These are phyloP conservation scores for Chionodraco myersi DNA, from an alignment of 2,113 vertebrate genomes.

Conservation along the genomic window DNA sequence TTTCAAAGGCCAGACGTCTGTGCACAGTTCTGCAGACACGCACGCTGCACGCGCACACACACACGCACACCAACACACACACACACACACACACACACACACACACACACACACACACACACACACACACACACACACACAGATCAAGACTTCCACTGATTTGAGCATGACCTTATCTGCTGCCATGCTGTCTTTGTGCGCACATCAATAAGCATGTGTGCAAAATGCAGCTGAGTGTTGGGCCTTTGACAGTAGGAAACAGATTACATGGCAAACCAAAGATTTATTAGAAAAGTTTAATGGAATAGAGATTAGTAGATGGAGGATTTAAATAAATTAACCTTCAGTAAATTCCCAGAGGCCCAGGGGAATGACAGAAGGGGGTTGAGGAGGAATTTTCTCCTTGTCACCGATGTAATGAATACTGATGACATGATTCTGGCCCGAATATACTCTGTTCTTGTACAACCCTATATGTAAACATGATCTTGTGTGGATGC, in stretches of 20 bases:
- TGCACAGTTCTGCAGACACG: not conserved
- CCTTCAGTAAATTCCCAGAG: slow-evolving; percentile 81
- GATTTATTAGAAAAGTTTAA: slow-evolving; percentile 86
- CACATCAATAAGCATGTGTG: slow-evolving; percentile 35
- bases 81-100: not conserved
- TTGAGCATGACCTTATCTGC: slow-evolving; percentile 64
- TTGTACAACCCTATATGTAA: slow-evolving; percentile 53
- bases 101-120: not conserved
- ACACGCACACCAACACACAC: slow-evolving; percentile 3
- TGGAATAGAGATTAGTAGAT: slow-evolving; percentile 84
- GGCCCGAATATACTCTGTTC: slow-evolving; percentile 52
- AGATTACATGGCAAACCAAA: slow-evolving; percentile 83
- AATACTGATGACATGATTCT: slow-evolving; percentile 81
- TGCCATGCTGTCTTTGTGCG: slow-evolving; percentile 40
- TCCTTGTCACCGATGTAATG: slow-evolving; percentile 76
- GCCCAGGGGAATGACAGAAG: slow-evolving; percentile 68
- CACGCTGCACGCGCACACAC: not conserved
- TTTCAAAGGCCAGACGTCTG: slow-evolving; percentile 54
- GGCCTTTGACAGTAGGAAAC: slow-evolving; percentile 77
- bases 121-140: not conserved
- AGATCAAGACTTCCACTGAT: slow-evolving; percentile 45
- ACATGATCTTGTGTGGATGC: slow-evolving; percentile 38
- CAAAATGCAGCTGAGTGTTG: slow-evolving; percentile 52
- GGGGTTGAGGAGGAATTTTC: slow-evolving; percentile 68
- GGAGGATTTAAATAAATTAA: slow-evolving; percentile 87